Base-by-base conservation (phyloP, 2,888 invertebrate genomes). In the Pristionchus arcanus region DNA sequence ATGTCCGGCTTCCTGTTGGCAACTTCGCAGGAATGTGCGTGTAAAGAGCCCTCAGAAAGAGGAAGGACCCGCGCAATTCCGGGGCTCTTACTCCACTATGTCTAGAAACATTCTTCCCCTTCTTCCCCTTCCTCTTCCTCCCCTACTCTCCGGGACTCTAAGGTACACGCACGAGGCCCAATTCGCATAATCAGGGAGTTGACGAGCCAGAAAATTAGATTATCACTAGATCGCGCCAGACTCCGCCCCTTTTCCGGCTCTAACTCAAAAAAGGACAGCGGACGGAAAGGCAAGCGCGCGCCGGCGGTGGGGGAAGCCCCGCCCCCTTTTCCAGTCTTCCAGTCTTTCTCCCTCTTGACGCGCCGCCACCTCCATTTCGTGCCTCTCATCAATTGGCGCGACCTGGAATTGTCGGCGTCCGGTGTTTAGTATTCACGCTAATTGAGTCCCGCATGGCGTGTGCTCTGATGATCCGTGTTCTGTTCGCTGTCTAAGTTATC, bases 291-390 rank as follows among this genome's bases (percentile, higher is more conserved):
- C 28, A 66, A 28, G 66, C 34, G 71, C 71, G 28, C 28, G 71
- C 0, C 71, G 71, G 34, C 19, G 34, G 3, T 9, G 71, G 16
- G 16, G 15, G 15, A 34, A 34, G 71, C 71, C 34, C 71, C 71
- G 71, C 71, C 71, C 71, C 71, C 42, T 49, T 71, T 28, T 7
- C 28, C n/a, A n/a, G n/a, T 71, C 71, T 34, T 71, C 71, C 71
- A 71, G 71, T 71, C 71, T 71, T 34, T 71, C 71, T 28, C 71
- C 34, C 19, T 13, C 71, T 71, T 34, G 16, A 31, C 25, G 19
- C 28, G 66, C n/a, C 66, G 71, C 28, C 71, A 28, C 71, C 71
- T 71, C 71, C 28, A 71, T 71, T 71, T 16, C 71, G 71, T 71
- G 71, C 34, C 31, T 71, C 34, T 34, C 71, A 71, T 71, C 71